phyloP scores from a whole-genome alignment of 2,113 vertebrate species.

The Forbesichthys agassizii region DNA sequence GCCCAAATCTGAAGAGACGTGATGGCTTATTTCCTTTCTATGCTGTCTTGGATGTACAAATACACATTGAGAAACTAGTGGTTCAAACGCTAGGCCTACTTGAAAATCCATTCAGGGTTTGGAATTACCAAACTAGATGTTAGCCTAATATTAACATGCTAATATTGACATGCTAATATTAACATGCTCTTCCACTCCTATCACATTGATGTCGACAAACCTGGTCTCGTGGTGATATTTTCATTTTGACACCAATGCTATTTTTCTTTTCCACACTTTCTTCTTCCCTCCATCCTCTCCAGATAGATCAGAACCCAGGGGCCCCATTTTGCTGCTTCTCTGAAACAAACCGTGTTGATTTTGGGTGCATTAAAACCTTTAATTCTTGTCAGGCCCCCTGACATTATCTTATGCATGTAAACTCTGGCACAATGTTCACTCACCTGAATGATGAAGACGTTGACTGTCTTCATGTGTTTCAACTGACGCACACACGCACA shows the following conservation, averaged over 20 bases:
- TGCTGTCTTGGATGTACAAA: conserved; percentile 50
- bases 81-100: conserved; percentile 27
- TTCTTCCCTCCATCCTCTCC: conserved; percentile 33
- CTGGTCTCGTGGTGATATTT: conserved; percentile 38
- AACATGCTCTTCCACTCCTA: not conserved
- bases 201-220: conserved; percentile 9
- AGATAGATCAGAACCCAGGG: conserved; percentile 46
- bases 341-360: conserved; percentile 54
- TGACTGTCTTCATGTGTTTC: conserved; percentile 11
- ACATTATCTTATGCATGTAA: conserved; percentile 57
- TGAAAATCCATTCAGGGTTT: conserved; percentile 19
- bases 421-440: conserved; percentile 23
- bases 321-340: conserved; percentile 33
- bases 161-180: no score
- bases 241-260: conserved; percentile 45
- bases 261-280: conserved; percentile 50
- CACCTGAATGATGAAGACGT: conserved; percentile 47
- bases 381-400: conserved; percentile 54
- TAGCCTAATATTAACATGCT: no score
- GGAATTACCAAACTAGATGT: conserved; percentile 4
- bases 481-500: conserved; percentile 3
- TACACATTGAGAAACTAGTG: conserved; percentile 39
- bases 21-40: conserved; percentile 58
- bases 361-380: conserved; percentile 48
- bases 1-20: conserved; percentile 57